Base-by-base conservation (phyloP, 2,888 invertebrate genomes). In the Diarsia rubi region DNA sequence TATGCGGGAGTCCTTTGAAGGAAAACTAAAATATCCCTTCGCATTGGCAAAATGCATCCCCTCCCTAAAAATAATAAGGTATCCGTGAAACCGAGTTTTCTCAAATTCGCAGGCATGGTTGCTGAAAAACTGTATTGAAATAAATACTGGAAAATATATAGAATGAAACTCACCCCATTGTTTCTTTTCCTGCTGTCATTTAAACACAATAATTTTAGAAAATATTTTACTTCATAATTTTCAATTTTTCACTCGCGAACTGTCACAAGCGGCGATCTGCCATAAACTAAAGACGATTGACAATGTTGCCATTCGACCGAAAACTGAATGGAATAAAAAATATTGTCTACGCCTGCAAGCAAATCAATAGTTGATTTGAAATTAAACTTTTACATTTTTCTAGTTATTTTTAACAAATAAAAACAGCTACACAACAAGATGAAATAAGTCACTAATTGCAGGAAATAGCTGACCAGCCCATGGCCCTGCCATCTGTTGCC, bases 121-220 rank as follows among this genome's bases (percentile, higher is more conserved):
- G 54, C 24, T 21, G 44, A 44, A 60, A 49, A 68, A 72, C 47
- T 45, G 14, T 70, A 45, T 52, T 75, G n/a, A 69, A 87, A 78
- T 78, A 82, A 77, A 86, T 87, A 52, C 60, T 59, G 16, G 14
- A 77, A 73, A 76, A 57, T 82, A 73, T 74, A 37, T 37, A 71
- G 52, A 85, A 87, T 77, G 74, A 67, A 90, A 97, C 97, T 97
- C 94, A 98, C 98, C 98, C 98, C 98, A 98, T 98, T 89, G 97
- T 97, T 97, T 98, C 98, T 96, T 98, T 98, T 96, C 98, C 98
- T 95, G 97, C 98, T 97, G 98, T 98, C 98, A 98, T 98, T 97
- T 97, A 97, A 95, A 95, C 93, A 93, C 93, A 91, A 91, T 94
- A 94, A 92, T 92, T 92, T 91, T 86, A 79, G 89, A 93, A 94